These are phyloP conservation scores for Hypotaenidia okinawae DNA, from an alignment of 2,797 vertebrate genomes.

Conservation along the genomic window DNA sequence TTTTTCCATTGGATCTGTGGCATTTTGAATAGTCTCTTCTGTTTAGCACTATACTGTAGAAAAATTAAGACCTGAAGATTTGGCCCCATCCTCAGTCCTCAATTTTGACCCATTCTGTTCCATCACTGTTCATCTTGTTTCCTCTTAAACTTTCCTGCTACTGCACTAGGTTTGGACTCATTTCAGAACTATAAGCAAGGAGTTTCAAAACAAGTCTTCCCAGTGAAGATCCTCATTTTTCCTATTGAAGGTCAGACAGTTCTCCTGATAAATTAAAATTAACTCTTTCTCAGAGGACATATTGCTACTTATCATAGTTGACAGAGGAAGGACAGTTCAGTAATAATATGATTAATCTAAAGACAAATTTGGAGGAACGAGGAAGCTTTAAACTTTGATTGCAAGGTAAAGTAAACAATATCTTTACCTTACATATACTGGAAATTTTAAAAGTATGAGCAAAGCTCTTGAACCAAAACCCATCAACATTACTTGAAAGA, in stretches of 20 bases:
- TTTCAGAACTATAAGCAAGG: neutral
- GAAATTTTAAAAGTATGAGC: neutral
- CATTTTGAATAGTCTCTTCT: neutral
- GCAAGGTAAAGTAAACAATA: neutral
- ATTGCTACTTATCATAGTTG: constrained; percentile 10
- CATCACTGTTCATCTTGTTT: neutral
- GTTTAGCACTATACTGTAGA: neutral
- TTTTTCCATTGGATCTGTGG: neutral
- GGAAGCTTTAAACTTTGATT: neutral
- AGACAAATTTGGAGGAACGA: neutral
- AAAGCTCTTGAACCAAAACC: neutral
- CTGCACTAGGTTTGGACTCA: neutral
- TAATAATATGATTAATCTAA: constrained; percentile 7
- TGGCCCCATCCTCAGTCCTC: neutral
- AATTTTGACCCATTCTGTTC: neutral
- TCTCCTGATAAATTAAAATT: constrained; percentile 45
- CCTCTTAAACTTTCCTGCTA: neutral
- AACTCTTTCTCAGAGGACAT: constrained; percentile 40
- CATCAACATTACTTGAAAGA: neutral
- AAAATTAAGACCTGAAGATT: neutral
- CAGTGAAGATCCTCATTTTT: neutral
- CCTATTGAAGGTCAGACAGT: constrained; percentile 9
- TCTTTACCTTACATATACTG: neutral
- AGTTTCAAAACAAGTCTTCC: neutral
- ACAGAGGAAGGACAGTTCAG: neutral